A percentile compares a stretch with the other conserved stretches of the same genome.
These are phyloP conservation scores for Diarsia brunnea DNA, from an alignment of 2,888 invertebrate genomes.

Conservation along the genomic window DNA sequence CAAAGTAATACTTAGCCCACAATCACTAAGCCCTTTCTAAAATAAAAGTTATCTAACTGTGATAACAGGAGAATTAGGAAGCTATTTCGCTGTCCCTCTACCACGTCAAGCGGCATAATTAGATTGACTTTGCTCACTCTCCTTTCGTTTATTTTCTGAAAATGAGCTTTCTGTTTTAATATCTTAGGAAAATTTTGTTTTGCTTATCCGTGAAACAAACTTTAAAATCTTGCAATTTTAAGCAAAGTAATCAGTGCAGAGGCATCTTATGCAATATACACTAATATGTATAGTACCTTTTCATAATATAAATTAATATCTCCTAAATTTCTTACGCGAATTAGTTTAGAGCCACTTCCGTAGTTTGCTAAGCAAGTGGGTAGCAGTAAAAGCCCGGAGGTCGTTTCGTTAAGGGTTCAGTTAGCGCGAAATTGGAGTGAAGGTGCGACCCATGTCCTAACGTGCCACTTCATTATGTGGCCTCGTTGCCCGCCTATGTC, in stretches of 20 bases:
- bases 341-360: slow-evolving; percentile 63
- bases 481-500: slow-evolving; percentile 81
- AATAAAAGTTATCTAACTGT: slow-evolving; percentile 74
- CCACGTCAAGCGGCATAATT: slow-evolving; percentile 84
- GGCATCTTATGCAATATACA: slow-evolving; percentile 14
- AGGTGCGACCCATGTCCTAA: slow-evolving; percentile 81
- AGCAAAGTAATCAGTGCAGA: slow-evolving; percentile 10
- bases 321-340: slow-evolving; percentile 57
- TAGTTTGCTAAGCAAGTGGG: slow-evolving; percentile 69
- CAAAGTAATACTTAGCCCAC: slow-evolving; percentile 5
- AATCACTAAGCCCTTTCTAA: slow-evolving; percentile 42
- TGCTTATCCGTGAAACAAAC: slow-evolving; percentile 44
- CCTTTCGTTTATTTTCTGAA: slow-evolving; percentile 83
- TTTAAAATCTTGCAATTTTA: slow-evolving; percentile 20
- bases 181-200: slow-evolving; percentile 71
- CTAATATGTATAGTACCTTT: slow-evolving; percentile 2
- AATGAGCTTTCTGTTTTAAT: slow-evolving; percentile 80
- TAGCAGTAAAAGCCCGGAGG: slow-evolving; percentile 78
- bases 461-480: slow-evolving; percentile 85
- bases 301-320: slow-evolving; percentile 55
- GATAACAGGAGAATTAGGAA: slow-evolving; percentile 80
- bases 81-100: slow-evolving; percentile 84
- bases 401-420: slow-evolving; percentile 82
- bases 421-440: slow-evolving; percentile 84
- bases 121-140: slow-evolving; percentile 83